A percentile compares a stretch with the other conserved stretches of the same genome.
Conservation (phyloP, 1,140 invertebrate genomes). For the Apis dorsata region DNA sequence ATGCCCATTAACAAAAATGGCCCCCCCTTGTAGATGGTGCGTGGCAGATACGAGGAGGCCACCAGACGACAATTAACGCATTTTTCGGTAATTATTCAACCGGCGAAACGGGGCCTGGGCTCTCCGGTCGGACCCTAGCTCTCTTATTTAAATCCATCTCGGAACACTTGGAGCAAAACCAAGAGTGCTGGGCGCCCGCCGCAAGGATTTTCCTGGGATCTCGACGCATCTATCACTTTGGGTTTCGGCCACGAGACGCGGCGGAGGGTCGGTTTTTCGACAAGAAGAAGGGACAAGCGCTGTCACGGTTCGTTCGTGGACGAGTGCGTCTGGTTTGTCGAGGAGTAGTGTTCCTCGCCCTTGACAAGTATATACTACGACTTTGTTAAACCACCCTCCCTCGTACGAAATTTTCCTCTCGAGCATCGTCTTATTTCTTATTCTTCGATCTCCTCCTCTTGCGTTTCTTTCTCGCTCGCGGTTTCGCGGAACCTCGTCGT, state of each 20-base stretch:
- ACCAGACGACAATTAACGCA: conserved; percentile 56
- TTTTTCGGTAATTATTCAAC: conserved; percentile 63
- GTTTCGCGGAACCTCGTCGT: conserved; percentile 11
- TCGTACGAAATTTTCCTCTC: conserved; percentile 30
- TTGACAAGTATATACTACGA: not conserved
- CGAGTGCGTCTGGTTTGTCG: conserved; percentile 23
- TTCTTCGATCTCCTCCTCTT: not conserved
- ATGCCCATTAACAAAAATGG: conserved; percentile 29
- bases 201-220: conserved; percentile 1
- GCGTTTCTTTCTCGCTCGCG: not conserved
- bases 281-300: not conserved
- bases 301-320: not conserved
- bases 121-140: not conserved
- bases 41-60: conserved; percentile 36
- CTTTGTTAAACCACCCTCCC: conserved; percentile 8
- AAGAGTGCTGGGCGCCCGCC: not conserved
- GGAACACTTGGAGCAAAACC: conserved; percentile 16
- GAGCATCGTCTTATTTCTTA: too few relatives aligned
- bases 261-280: conserved; percentile 17
- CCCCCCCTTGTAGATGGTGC: conserved; percentile 44
- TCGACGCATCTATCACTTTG: conserved; percentile 5
- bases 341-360: not conserved
- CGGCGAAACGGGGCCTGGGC: too few relatives aligned
- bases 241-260: not conserved
- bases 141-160: conserved; percentile 25